A percentile compares a stretch with the other conserved stretches of the same genome.
Conservation (phyloP, 2,888 invertebrate species). For the Sminthurinus aureus region DNA sequence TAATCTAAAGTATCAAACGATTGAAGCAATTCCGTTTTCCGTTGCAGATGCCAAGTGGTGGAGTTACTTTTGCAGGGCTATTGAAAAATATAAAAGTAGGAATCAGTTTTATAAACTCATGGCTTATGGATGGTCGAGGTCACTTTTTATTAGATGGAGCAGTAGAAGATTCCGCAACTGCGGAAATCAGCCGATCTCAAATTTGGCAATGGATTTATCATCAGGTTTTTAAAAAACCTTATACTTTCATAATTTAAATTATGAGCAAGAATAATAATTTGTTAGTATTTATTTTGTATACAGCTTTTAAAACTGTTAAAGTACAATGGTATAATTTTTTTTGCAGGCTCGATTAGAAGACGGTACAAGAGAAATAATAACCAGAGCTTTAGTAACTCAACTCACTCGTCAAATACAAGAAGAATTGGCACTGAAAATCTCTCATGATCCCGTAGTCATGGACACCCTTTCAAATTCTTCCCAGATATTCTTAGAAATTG, state of each 20-base stretch:
- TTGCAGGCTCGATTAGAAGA: conserved; percentile 69
- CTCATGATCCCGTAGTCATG: conserved; percentile 38
- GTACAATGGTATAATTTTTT: conserved; percentile 40
- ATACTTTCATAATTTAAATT: no score
- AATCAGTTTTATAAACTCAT: conserved; percentile 73
- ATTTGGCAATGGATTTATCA: conserved; percentile 79
- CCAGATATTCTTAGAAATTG: conserved; percentile 70
- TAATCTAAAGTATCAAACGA: no score
- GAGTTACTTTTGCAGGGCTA: conserved; percentile 71
- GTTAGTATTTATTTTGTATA: no score
- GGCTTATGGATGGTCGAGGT: conserved; percentile 72
- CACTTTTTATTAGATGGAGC: conserved; percentile 72
- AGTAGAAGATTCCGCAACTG: conserved; percentile 78
- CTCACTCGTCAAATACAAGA: conserved; percentile 65
- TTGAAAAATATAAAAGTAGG: conserved; percentile 73
- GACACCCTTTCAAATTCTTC: conserved; percentile 61
- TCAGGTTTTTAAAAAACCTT: conserved; percentile 62
- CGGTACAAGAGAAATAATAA: conserved; percentile 64
- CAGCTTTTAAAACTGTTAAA: background rate
- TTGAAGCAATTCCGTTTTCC: conserved; percentile 3
- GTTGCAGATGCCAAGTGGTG: conserved; percentile 68
- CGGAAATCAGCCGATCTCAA: conserved; percentile 76
- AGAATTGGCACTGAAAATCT: conserved; percentile 60
- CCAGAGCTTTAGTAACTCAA: conserved; percentile 66
- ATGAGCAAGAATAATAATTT: no score